Evolutionary conservation across 2,888 invertebrate species (phyloP).

Genomic region (Drosophila anomalata): DNA sequence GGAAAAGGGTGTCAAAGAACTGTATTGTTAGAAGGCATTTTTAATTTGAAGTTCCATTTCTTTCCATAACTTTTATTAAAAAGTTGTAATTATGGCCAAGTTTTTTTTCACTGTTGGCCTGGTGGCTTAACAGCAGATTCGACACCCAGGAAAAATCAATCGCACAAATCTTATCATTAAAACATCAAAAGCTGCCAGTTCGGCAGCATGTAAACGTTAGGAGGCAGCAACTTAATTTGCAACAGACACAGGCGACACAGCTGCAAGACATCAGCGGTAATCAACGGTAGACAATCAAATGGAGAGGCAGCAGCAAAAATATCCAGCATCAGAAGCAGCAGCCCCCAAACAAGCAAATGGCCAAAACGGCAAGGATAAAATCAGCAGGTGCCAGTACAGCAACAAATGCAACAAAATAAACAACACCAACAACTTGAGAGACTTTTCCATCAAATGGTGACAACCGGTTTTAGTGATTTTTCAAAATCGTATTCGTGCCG

Average conservation of each 20-base stretch:
- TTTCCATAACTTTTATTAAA: no score
- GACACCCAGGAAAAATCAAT: slow-evolving; percentile 76
- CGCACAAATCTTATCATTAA: slow-evolving; percentile 77
- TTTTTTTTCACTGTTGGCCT: slow-evolving; percentile 3
- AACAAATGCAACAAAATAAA: neutral
- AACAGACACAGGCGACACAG: slow-evolving; percentile 60
- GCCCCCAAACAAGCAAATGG: slow-evolving; percentile 47
- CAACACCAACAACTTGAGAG: slow-evolving; percentile 19
- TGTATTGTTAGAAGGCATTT: no score
- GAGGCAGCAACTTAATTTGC: slow-evolving; percentile 71
- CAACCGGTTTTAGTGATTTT: slow-evolving; percentile 69
- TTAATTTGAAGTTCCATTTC: neutral
- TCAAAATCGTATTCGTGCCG: slow-evolving; percentile 50
- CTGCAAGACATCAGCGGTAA: slow-evolving; percentile 75
- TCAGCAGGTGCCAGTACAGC: slow-evolving; percentile 69
- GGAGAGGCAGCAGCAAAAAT: slow-evolving; percentile 45
- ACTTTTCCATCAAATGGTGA: slow-evolving; percentile 66
- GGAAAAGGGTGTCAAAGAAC: no score
- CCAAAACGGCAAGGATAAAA: slow-evolving; percentile 66
- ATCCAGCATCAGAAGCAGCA: slow-evolving; percentile 17
- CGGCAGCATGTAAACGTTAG: slow-evolving; percentile 68
- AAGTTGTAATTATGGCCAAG: neutral
- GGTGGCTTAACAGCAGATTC: slow-evolving; percentile 44
- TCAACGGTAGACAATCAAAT: slow-evolving; percentile 76
- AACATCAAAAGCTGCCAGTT: slow-evolving; percentile 74